Evolutionary conservation across 1,140 invertebrate genomes (phyloP), one percentile per base, ranked within the genome.

Genomic region (Hylaeus volcanicus): DNA sequence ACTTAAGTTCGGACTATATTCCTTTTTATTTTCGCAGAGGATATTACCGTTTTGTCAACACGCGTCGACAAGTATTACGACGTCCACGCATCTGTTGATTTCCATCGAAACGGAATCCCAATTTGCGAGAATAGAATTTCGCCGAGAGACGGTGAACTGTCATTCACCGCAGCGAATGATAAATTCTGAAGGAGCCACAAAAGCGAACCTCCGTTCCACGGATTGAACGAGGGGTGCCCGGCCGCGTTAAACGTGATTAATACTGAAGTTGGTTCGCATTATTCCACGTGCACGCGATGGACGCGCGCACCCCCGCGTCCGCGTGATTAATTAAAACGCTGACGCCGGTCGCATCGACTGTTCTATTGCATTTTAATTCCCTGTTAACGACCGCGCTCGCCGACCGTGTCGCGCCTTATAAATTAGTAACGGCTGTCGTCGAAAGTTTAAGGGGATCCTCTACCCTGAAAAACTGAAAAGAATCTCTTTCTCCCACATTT

Each of bases 171-270:
- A 71, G 45, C 14, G 51, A 60, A 74, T 69, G 69, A 74, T 80
- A 74, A 80, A 68, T 80, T 61, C 48, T 39, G 53, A 74, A 74
- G 74, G 63, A 55, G 56, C 71, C 61, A 43, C 51, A 80, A 74
- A 61, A 69, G 55, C 56, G 51, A 37, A 61, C 74, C 70, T 69
- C 43, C 74, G 14, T n/a, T 14, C 2, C n/a, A 43, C 45, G 43
- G 43, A 11, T 14, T 58, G 56, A 14, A 53, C 37, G 48, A 58
- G 58, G 14, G 48, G 56, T 45, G 48, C 75, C 39, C 56, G 51
- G 41, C 51, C 51, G 61, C 61, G 73, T 74, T 74, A 73, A 73
- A 58, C 71, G 78, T 74, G 63, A 80, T 80, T 80, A 74, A 74
- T 80, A 60, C n/a, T 37, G 15, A 14, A 12, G 26, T 41, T 11